Percentiles rank a stretch among this genome's conserved stretches.
Conservation (phyloP, 2,888 invertebrate species). For the Microctonus hyperodae region DNA sequence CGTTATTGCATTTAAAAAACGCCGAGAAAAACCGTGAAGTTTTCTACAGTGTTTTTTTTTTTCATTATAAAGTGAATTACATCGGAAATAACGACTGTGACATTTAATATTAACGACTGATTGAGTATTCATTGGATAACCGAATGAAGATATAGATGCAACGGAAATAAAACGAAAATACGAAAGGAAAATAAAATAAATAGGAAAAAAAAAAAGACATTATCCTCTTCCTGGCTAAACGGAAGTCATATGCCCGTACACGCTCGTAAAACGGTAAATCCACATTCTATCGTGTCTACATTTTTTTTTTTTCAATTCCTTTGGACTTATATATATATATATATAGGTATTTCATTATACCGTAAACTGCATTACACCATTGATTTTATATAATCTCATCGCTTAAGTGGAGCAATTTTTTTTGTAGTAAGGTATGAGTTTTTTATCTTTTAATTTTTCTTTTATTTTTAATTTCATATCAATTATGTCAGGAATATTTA, state of each 20-base stretch:
- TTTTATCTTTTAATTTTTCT: not conserved
- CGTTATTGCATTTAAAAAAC: not conserved
- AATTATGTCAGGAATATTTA: not conserved
- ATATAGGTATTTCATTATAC: not conserved
- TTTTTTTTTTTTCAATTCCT: not conserved
- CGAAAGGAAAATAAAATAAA: slow-evolving; percentile 11
- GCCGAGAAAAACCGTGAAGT: not conserved
- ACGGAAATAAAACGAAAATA: slow-evolving; percentile 35
- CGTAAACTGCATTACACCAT: not conserved
- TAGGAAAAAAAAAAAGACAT: slow-evolving; percentile 17
- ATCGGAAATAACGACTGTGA: not conserved
- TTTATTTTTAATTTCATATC: not conserved
- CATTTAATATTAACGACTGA: not conserved
- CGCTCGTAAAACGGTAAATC: slow-evolving; percentile 61
- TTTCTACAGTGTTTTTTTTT: not conserved
- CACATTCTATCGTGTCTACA: slow-evolving; percentile 11
- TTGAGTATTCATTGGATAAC: slow-evolving; percentile 43
- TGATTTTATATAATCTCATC: not conserved
- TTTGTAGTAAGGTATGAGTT: slow-evolving; percentile 3
- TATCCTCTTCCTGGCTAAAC: slow-evolving; percentile 38
- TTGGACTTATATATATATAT: not conserved
- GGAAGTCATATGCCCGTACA: slow-evolving; percentile 62
- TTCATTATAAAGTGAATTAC: not conserved
- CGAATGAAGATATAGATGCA: slow-evolving; percentile 29
- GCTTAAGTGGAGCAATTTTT: not conserved